A percentile compares a stretch with the other conserved stretches of the same genome.
Evolutionary conservation across 2,797 vertebrate species (phyloP).

Genomic region (Borostomias antarcticus): DNA sequence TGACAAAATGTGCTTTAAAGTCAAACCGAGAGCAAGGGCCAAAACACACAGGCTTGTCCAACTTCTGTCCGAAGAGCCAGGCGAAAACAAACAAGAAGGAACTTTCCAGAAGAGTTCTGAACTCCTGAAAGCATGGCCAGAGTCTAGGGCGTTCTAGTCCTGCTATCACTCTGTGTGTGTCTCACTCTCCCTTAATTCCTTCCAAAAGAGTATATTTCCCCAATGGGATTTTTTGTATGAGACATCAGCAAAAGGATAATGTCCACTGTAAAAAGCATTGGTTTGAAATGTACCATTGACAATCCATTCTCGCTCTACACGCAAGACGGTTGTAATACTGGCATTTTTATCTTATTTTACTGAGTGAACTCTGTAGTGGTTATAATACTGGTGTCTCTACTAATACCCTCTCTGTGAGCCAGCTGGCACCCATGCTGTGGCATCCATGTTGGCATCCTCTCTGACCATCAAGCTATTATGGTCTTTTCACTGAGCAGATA

Average conservation of each 20-base stretch:
- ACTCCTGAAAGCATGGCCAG: constrained; percentile 30
- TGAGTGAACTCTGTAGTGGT: too few relatives aligned
- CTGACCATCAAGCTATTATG: too few relatives aligned
- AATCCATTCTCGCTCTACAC: neutral
- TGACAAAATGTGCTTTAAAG: constrained; percentile 50
- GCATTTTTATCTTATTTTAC: too few relatives aligned
- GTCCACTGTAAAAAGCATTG: too few relatives aligned
- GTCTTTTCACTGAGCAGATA: too few relatives aligned
- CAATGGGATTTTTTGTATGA: neutral
- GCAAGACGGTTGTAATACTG: neutral
- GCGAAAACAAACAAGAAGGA: constrained; percentile 58
- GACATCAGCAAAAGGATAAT: too few relatives aligned
- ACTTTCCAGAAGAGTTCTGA: constrained; percentile 30
- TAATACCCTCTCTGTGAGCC: too few relatives aligned
- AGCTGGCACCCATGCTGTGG: too few relatives aligned
- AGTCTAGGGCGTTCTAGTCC: constrained; percentile 3
- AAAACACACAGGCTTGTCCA: constrained; percentile 55
- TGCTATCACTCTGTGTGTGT: constrained; percentile 1
- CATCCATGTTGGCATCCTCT: too few relatives aligned
- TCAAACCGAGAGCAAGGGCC: constrained; percentile 36
- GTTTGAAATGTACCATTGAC: neutral
- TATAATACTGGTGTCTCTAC: too few relatives aligned
- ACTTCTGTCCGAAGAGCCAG: constrained; percentile 36
- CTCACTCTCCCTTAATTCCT: neutral
- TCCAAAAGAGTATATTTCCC: neutral